Base-by-base conservation (phyloP, 2,888 invertebrate species). In the Drosophila emarginata region DNA sequence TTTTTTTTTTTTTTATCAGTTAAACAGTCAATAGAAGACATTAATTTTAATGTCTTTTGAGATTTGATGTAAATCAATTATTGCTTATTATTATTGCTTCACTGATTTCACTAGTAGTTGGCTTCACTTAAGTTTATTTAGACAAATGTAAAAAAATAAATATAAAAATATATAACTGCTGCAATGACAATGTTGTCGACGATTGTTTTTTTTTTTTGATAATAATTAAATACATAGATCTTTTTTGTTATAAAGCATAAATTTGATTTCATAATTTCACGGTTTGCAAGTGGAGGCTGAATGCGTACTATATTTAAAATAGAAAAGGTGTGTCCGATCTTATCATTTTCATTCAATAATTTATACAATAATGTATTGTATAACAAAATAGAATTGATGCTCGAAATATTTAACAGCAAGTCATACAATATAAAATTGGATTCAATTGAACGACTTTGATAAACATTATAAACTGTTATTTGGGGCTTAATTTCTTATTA, bases 301-400 rank as follows among this genome's bases (percentile, higher is more conserved):
- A 11, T 45, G 11, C 12, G 18, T 45, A 45, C 9, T 45, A 15
- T 21, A 14, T 21, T 21, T 3, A 11, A 45, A 45, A 18, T 45
- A 21, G 9, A 21, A 45, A 45, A 45, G 18, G 45, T 45, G 45
- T 45, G 45, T 45, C 45, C 12, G 5, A 21, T 12, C 18, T 45
- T 45, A 45, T 45, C 45, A 45, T 21, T 21, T 45, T 45, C 21
- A 45, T 45, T 45, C 18, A 45, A 21, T 4, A 21, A 45, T 12
- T 18, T 18, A 45, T 11, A 45, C 18, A 45, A 45, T 45, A 18
- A 45, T 45, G 45, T 21, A 45, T 45, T 45, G 45, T 45, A 45
- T 45, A 45, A 45, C 21, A 21, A 18, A 4, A 18, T 21, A 45
- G 4, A 18, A 21, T 45, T 40, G 45, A 9, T 11, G 7, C 45